These are phyloP conservation scores for Cossypha niveicapilla DNA, from an alignment of 2,797 vertebrate genomes.

Conservation along the genomic window DNA sequence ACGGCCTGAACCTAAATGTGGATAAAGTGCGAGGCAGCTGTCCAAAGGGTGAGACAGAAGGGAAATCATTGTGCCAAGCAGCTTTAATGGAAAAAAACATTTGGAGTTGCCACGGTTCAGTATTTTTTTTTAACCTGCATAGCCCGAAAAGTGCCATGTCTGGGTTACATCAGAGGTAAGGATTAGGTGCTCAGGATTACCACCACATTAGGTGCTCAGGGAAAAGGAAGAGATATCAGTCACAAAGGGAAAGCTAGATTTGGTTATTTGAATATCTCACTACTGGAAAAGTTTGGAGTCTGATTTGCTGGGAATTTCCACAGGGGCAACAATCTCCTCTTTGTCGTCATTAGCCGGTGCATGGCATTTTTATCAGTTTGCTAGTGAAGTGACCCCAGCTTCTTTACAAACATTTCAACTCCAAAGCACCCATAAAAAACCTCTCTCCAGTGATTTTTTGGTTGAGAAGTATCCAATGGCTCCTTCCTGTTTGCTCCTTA, in stretches of 20 bases:
- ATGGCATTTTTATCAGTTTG: not conserved
- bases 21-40: not conserved
- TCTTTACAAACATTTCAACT: not conserved
- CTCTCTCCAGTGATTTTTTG: not conserved
- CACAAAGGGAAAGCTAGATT: rapidly evolving
- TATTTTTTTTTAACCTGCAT: not conserved
- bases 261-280: not conserved
- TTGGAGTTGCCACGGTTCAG: not conserved
- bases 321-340: not conserved
- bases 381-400: not conserved
- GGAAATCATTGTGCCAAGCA: not conserved
- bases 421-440: not conserved
- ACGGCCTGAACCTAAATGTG: conserved; percentile 11
- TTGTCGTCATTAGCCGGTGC: not conserved
- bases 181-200: not conserved
- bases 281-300: not conserved
- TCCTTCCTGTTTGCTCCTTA: not conserved
- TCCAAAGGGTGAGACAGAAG: conserved; percentile 29
- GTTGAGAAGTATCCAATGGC: not conserved
- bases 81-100: conserved; percentile 26
- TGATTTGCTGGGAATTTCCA: not conserved
- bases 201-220: not conserved
- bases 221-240: not conserved
- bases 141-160: not conserved
- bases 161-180: not conserved